Evolutionary conservation across 2,113 vertebrate species (phyloP).

Genomic region (Xiphophorus maculatus): DNA sequence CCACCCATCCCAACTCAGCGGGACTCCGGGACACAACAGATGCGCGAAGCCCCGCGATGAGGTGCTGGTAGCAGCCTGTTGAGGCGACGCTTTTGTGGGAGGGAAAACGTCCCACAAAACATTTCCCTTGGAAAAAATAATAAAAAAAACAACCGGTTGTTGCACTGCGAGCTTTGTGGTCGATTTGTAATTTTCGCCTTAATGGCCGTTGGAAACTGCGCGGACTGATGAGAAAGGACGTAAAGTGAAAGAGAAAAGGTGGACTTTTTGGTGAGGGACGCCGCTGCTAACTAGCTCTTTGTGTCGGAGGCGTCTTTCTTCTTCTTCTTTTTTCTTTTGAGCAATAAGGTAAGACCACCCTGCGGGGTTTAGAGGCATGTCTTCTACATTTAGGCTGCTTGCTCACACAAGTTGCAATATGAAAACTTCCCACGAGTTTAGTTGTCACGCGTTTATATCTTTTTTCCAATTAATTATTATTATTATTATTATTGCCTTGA

Average conservation of each 20-base stretch:
- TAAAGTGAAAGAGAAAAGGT: background rate
- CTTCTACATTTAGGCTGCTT: background rate
- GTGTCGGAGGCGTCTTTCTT: background rate
- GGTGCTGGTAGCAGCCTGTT: slow-evolving; percentile 27
- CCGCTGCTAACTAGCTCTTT: background rate
- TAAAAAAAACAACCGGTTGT: background rate
- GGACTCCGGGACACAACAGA: slow-evolving; percentile 17
- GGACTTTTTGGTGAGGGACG: background rate
- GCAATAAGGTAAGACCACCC: background rate
- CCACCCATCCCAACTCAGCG: background rate
- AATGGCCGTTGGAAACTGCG: background rate
- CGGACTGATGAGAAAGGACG: background rate
- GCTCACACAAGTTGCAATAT: background rate
- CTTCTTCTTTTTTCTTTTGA: background rate
- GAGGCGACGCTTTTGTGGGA: background rate
- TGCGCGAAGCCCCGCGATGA: slow-evolving; percentile 32
- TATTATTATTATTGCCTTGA: background rate
- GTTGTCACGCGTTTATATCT: background rate
- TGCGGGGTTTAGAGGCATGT: background rate
- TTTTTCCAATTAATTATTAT: background rate
- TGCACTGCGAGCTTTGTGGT: background rate
- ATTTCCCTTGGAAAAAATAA: background rate
- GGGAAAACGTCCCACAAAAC: no score
- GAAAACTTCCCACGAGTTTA: background rate
- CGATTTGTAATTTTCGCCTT: background rate